These are phyloP conservation scores for Dioctria rufipes DNA, from an alignment of 2,888 invertebrate genomes.

Conservation along the genomic window DNA sequence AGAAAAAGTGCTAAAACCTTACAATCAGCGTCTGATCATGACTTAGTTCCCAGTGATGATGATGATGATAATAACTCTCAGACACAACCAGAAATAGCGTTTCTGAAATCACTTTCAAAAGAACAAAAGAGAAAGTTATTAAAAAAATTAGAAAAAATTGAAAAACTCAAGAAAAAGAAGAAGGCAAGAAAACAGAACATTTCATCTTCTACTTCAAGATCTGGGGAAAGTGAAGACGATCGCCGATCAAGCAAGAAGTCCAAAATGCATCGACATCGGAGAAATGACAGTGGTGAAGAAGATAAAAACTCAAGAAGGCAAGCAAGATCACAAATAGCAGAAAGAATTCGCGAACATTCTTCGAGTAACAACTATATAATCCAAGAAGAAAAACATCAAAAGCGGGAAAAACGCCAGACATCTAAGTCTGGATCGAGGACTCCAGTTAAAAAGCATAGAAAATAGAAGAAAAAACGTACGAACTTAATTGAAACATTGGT, in stretches of 20 bases:
- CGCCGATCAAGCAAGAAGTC: constrained; percentile 52
- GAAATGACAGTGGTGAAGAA: background rate
- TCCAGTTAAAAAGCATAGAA: constrained; percentile 6
- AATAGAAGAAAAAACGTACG: background rate
- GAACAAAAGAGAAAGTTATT: constrained; percentile 93
- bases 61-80: constrained; percentile 71
- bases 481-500: too few species aligned
- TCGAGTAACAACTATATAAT: background rate
- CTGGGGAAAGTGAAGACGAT: constrained; percentile 8
- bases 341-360: background rate
- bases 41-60: constrained; percentile 76
- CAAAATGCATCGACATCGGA: background rate
- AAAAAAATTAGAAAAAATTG: constrained; percentile 83
- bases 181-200: constrained; percentile 61
- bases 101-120: constrained; percentile 86
- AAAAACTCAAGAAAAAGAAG: constrained; percentile 69
- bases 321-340: background rate
- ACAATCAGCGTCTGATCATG: constrained; percentile 73
- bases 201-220: constrained; percentile 5
- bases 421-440: constrained; percentile 8
- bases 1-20: constrained; percentile 82
- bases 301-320: background rate
- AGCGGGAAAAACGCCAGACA: background rate
- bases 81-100: constrained; percentile 80
- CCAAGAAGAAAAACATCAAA: background rate